Evolutionary conservation across 2,888 invertebrate genomes (phyloP), one percentile per base, ranked within the genome.

Genomic region (Trissolcus brochymenae): DNA sequence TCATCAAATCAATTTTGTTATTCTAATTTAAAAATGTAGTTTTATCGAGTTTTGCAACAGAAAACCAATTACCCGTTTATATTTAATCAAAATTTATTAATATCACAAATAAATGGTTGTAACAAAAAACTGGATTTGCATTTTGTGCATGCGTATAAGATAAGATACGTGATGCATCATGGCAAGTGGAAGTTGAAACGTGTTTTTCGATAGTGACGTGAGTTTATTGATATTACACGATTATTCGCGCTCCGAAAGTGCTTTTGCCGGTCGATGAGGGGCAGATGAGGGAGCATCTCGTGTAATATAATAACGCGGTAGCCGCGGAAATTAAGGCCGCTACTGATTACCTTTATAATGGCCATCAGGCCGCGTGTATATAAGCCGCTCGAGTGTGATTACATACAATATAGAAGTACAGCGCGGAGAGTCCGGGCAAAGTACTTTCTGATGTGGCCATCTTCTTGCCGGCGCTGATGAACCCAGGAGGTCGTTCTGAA

Each of bases 271-370:
- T 51, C 43, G 62, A 46, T 6, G 50, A 55, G 55, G 53, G 60
- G 60, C 65, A 67, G 66, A 78, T 71, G 78, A 67, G 68, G 54
- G 76, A 76, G 59, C 66, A 60, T 76, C 68, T 66, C 76, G 72
- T 79, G 76, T 79, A 79, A 79, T 66, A 79, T 79, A 79, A 79
- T 79, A 79, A 79, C 65, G 76, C 68, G 78, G 78, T 76, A 76
- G 78, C 78, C 71, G 71, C 78, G 78, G 71, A 78, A 78, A 78
- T 78, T 78, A 78, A 78, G 75, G 71, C 62, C 75, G 75, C 75
- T 71, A 75, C 75, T 78, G 78, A 78, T 78, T 78, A 78, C 78
- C 78, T 78, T 72, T 67, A 71, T 78, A 78, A 78, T 78, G 72
- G 72, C 72, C 78, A 78, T 78, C 75, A 75, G 66, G 65, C 74